Conservation (phyloP, 2,113 vertebrate species). For the Polyodon spathula region DNA sequence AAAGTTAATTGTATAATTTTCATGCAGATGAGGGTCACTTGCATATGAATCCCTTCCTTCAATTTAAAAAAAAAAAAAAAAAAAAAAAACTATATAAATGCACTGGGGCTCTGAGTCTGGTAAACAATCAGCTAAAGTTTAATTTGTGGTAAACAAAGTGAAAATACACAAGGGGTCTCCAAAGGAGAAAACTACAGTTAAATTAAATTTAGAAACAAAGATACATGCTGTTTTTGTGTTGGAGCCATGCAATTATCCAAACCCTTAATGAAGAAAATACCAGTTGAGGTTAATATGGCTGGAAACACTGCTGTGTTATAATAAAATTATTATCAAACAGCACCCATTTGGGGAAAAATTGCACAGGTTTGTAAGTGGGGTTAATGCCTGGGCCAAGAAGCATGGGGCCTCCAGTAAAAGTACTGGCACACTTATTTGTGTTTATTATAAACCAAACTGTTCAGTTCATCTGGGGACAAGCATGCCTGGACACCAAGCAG, state of each 20-base stretch:
- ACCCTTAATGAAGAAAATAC: conserved; percentile 64
- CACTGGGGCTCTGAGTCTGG: conserved; percentile 72
- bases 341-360: background rate
- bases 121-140: conserved; percentile 92
- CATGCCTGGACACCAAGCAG: too few relatives aligned
- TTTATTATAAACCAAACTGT: too few relatives aligned
- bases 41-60: conserved; percentile 90
- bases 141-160: conserved; percentile 99
- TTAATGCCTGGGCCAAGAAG: too few relatives aligned
- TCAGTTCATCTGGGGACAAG: too few relatives aligned
- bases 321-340: background rate
- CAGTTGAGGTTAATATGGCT: conserved; percentile 27
- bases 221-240: conserved; percentile 86
- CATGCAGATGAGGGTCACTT: conserved; percentile 97
- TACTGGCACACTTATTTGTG: too few relatives aligned
- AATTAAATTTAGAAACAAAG: conserved; percentile 93
- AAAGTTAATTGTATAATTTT: conserved; percentile 99
- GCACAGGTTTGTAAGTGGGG: background rate
- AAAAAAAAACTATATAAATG: conserved; percentile 61
- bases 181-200: conserved; percentile 92
- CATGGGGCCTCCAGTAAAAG: too few relatives aligned
- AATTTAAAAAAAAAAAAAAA: conserved; percentile 73
- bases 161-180: conserved; percentile 80
- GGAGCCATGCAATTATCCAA: conserved; percentile 72
- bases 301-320: conserved; percentile 4